Evolutionary conservation across 2,888 invertebrate species (phyloP), one percentile per base, ranked within the genome.

Genomic region (Carpatolechia fugitivella): DNA sequence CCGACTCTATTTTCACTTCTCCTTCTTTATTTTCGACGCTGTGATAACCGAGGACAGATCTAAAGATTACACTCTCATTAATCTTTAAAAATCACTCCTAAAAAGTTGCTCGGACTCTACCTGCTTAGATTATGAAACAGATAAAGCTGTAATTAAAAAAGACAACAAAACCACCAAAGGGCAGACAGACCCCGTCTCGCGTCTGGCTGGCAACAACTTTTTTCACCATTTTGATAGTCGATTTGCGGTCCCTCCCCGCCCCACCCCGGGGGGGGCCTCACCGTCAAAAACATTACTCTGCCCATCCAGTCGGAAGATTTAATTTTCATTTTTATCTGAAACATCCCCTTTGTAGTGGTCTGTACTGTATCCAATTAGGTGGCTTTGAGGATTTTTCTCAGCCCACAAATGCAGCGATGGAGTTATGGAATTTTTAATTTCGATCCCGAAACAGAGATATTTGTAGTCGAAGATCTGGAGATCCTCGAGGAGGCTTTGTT

Each of bases 321-420:
- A 90, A 91, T 91, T 91, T 91, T 90, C 90, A 90, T 90, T 91
- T 91, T 91, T 90, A 90, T 90, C 90, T 90, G 84, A 88, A 90
- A 89, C 89, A 89, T 87, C 88, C 84, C 82, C 88, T 91, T 91
- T 90, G 90, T 89, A 88, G 89, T 81, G 89, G 89, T 86, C 80
- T 80, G 76, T 83, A 82, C 76, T 83, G 84, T 86, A 86, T 89
- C 89, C 89, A 89, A 89, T 89, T 89, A 89, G 86, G 83, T 80
- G 69, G 85, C 86, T 89, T 86, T 87, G 88, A 83, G 80, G 76
- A 77, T 86, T 87, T 82, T 84, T 80, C 84, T 81, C 76, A 76
- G 70, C 71, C 58, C 74, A 76, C 71, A 75, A 73, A 71, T 72
- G 73, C 76, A 72, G 58, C 56, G 68, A 64, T 74, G 78, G 76